Base-by-base conservation (phyloP, 1,140 invertebrate genomes). In the Lordiphosa clarofinis region DNA sequence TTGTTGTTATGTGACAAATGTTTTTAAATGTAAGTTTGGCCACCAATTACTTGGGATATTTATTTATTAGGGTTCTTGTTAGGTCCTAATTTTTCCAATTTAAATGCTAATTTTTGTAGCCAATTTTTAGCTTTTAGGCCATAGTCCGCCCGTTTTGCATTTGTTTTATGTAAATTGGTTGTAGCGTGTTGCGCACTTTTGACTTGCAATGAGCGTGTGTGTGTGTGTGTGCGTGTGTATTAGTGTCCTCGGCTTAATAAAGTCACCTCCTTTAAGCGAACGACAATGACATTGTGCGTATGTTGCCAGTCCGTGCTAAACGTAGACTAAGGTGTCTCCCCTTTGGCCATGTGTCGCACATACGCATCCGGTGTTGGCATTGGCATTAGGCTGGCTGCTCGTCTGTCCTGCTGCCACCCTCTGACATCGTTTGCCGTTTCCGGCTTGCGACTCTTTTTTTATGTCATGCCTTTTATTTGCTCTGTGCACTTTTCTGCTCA, bases 351-450 rank as follows among this genome's bases (percentile, higher is more conserved):
- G 78, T 82, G 76, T 73, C 78, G 84, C 68, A 84, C 76, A 82
- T 82, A 59, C 75, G 65, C 58, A 71, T 82, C 76, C 76, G 78
- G 67, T 84, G 68, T 84, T 82, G 68, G 76, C 78, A 84, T 73
- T 82, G 78, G 63, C 63, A 76, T 82, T 82, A 76, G 67, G 21
- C 54, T 53, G 21, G 37, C 57, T 42, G 35, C 31, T 6, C 40
- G 2, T 33, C 59, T 31, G 12, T 28, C 24, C 46, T 28, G 12
- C 39, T n/a, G 12, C n/a, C 12, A 19, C 21, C 12, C 36, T 21
- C 44, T 38, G 13, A 54, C 53, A 52, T 62, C 67, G 58, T 55
- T 82, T 82, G 76, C 36, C 53, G 53, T 82, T 79, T 82, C 71
- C 76, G 76, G 66, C 66, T 61, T 82, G 56, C 60, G 74, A 75